Evolutionary conservation across 2,797 vertebrate genomes (phyloP).

Genomic region (Hemitrygon akajei): DNA sequence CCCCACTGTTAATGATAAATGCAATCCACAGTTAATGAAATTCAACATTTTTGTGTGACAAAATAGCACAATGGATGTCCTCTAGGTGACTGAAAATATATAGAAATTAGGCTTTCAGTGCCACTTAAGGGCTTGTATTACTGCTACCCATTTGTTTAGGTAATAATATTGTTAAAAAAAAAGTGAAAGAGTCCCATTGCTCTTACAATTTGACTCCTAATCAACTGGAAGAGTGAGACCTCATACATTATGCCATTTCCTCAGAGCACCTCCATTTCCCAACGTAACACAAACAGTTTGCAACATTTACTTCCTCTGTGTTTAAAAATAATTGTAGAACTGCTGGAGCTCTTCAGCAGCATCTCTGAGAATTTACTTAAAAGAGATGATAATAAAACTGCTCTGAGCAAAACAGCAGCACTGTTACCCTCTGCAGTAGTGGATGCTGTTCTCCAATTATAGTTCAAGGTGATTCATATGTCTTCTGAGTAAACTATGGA

Average conservation of each 20-base stretch:
- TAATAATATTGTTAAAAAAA: neutral
- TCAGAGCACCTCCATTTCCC: neutral
- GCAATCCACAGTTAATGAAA: no score
- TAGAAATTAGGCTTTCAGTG: neutral
- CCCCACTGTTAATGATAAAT: no score
- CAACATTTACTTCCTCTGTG: neutral
- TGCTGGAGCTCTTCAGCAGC: neutral
- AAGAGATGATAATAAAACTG: neutral
- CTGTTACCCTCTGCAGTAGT: neutral
- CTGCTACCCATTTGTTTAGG: neutral
- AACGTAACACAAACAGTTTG: neutral
- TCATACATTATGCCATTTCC: neutral
- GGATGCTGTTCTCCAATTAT: conserved; percentile 39
- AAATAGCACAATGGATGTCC: no score
- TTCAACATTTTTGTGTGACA: no score
- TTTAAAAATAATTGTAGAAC: neutral
- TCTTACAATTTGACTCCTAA: neutral
- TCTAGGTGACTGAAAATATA: neutral
- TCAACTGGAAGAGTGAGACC: neutral
- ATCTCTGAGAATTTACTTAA: conserved; percentile 4
- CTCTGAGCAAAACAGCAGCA: conserved; percentile 37
- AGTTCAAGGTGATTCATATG: conserved; percentile 57
- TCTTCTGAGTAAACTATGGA: conserved; percentile 42
- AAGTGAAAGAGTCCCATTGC: neutral
- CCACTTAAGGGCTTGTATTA: neutral